Percentiles rank a stretch among this genome's conserved stretches.
phyloP scores from a whole-genome alignment of 2,888 invertebrate species.

The Lottia gigantea region DNA sequence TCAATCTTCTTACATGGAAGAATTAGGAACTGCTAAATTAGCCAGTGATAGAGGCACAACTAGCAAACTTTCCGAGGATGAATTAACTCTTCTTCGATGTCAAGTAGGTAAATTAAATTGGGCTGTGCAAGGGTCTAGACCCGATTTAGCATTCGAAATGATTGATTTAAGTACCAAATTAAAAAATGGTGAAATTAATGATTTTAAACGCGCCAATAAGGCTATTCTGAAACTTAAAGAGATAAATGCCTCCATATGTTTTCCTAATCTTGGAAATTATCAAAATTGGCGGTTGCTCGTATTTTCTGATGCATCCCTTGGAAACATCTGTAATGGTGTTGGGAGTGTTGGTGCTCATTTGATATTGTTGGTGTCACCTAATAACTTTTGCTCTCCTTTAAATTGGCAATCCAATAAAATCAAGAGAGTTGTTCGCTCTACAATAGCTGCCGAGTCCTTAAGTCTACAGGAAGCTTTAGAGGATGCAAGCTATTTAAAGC shows the following conservation, averaged over 20 bases:
- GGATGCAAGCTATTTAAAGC: neutral
- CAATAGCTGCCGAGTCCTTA: neutral
- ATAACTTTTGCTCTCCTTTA: neutral
- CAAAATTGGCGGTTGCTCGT: neutral
- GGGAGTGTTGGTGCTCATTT: neutral
- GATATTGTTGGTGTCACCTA: neutral
- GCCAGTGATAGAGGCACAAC: neutral
- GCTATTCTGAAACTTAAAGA: too few relatives aligned
- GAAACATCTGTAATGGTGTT: neutral
- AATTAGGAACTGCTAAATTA: constrained; percentile 1
- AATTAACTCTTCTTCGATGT: neutral
- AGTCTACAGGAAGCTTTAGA: constrained; percentile 5
- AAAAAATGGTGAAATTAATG: too few relatives aligned
- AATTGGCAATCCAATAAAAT: constrained; percentile 4
- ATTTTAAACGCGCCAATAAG: too few relatives aligned
- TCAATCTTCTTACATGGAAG: neutral
- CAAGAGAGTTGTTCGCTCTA: neutral
- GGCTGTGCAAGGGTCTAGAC: constrained; percentile 1
- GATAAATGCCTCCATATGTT: neutral
- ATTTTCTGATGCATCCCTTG: neutral
- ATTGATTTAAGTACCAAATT: too few relatives aligned
- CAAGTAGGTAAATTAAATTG: neutral
- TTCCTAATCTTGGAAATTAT: neutral
- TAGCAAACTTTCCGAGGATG: neutral
- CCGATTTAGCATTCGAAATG: neutral